Conservation (phyloP, 2,797 vertebrate species). For the Zalophus californianus region DNA sequence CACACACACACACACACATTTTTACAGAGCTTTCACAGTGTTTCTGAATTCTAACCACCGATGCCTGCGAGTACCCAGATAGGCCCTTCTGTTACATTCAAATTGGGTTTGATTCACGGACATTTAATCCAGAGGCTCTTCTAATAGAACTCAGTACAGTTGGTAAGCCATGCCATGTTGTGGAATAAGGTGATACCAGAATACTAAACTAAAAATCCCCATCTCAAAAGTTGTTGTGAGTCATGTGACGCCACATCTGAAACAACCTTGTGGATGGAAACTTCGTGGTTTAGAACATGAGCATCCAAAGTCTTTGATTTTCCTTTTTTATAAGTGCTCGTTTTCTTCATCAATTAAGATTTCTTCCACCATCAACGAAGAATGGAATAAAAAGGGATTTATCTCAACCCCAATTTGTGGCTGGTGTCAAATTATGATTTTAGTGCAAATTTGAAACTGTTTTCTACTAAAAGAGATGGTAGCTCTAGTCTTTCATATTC, state of each 20-base stretch:
- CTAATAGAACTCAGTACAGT: neutral
- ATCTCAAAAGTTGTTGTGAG: neutral
- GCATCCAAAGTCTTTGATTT: neutral
- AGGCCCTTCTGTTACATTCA: conserved; percentile 10
- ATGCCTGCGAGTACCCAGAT: neutral
- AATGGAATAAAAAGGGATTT: conserved; percentile 8
- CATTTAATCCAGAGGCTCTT: neutral
- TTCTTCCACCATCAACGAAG: neutral
- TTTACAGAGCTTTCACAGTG: neutral
- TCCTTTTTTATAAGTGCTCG: neutral
- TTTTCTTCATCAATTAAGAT: conserved; percentile 35
- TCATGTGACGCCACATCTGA: neutral
- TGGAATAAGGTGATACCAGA: neutral
- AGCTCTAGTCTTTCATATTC: neutral
- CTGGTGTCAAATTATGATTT: conserved; percentile 43
- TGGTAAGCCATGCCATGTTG: neutral
- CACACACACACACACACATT: neutral
- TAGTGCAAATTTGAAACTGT: neutral
- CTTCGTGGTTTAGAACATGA: neutral
- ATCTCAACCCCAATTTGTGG: neutral
- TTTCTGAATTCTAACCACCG: neutral
- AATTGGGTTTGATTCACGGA: conserved; percentile 48
- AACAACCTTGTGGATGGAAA: neutral
- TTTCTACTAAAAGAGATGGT: conserved; percentile 21
- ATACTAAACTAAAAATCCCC: neutral